A percentile compares a stretch with the other conserved stretches of the same genome.
These are phyloP conservation scores for Columba guinea DNA, from an alignment of 2,797 vertebrate genomes.

Conservation along the genomic window DNA sequence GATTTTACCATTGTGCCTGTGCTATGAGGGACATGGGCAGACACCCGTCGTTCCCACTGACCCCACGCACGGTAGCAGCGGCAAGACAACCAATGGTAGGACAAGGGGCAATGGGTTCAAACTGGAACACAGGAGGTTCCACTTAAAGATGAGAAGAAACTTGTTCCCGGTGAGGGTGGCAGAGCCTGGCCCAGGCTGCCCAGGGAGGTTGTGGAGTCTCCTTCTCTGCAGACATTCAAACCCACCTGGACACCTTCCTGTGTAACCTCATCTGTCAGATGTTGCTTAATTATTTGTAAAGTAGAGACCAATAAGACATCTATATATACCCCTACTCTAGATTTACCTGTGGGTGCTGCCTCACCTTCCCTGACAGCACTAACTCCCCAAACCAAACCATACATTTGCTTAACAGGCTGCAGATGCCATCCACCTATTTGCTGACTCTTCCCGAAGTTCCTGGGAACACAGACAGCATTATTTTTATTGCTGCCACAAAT, in stretches of 20 bases:
- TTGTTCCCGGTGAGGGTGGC: too few relatives aligned
- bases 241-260: too few relatives aligned
- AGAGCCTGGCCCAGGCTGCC: too few relatives aligned
- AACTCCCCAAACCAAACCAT: neutral
- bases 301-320: neutral
- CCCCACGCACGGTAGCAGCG: too few relatives aligned
- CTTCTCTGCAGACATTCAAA: too few relatives aligned
- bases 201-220: too few relatives aligned
- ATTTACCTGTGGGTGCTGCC: neutral
- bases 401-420: neutral
- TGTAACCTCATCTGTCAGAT: neutral
- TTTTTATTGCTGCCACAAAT: conserved; percentile 20
- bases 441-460: neutral
- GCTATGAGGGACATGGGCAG: neutral
- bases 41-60: too few relatives aligned
- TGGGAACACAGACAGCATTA: neutral
- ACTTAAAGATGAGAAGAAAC: too few relatives aligned
- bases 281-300: too few relatives aligned
- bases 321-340: accelerated
- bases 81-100: neutral
- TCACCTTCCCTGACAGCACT: neutral
- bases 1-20: neutral
- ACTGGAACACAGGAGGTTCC: too few relatives aligned
- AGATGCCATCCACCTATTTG: neutral
- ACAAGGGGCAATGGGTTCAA: too few relatives aligned